Evolutionary conservation across 1,140 invertebrate genomes (phyloP).

Genomic region (Drosophila subobscura): DNA sequence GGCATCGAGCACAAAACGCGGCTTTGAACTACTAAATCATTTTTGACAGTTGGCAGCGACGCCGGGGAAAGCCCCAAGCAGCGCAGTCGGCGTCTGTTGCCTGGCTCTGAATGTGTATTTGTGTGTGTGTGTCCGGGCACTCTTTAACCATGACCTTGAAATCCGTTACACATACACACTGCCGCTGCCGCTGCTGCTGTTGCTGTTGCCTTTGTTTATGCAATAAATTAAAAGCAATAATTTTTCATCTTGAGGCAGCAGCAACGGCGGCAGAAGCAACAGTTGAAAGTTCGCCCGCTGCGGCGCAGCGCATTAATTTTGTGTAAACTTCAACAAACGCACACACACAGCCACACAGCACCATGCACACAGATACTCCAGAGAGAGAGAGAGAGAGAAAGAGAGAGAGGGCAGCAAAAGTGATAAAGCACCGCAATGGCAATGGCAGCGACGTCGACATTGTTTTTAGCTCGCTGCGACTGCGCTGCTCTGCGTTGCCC

Average conservation of each 20-base stretch:
- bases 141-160: constrained; percentile 75
- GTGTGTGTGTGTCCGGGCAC: constrained; percentile 6
- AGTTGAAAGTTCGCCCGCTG: constrained; percentile 83
- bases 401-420: constrained; percentile 21
- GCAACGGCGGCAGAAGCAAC: constrained; percentile 60
- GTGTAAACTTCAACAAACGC: constrained; percentile 50
- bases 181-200: no score
- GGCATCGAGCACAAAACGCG: constrained; percentile 62
- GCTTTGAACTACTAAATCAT: constrained; percentile 82
- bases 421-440: constrained; percentile 73
- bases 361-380: constrained; percentile 39
- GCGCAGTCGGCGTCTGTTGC: constrained; percentile 42
- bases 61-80: constrained; percentile 75
- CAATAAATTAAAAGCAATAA: constrained; percentile 84
- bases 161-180: constrained; percentile 44
- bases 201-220: constrained; percentile 72
- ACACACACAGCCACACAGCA: background rate
- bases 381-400: constrained; percentile 5
- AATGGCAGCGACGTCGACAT: constrained; percentile 57
- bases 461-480: constrained; percentile 80
- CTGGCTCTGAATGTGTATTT: no score
- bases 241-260: constrained; percentile 82
- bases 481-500: constrained; percentile 50
- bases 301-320: constrained; percentile 80
- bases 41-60: constrained; percentile 79